Evolutionary conservation across 2,888 invertebrate species (phyloP).

Genomic region (Schrankia costaestrigalis): DNA sequence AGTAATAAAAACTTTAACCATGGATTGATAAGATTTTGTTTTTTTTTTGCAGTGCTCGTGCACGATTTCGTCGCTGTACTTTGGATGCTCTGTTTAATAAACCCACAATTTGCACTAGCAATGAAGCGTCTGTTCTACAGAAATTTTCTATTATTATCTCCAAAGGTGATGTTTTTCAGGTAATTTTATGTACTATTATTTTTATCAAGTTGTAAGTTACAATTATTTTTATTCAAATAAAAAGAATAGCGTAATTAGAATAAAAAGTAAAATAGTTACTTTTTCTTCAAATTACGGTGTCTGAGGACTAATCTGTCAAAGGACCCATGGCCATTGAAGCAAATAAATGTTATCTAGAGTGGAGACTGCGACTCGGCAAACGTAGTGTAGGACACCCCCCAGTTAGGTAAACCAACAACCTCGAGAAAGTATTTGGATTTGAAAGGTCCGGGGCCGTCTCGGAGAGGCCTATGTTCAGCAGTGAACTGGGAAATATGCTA

Average conservation of each 20-base stretch:
- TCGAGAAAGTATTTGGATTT: no score
- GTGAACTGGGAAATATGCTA: neutral
- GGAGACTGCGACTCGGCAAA: no score
- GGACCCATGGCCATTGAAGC: no score
- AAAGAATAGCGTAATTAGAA: neutral
- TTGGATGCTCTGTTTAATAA: slow-evolving; percentile 48
- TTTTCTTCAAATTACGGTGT: neutral
- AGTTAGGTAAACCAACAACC: neutral
- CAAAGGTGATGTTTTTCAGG: slow-evolving; percentile 68
- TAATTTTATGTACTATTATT: slow-evolving; percentile 14
- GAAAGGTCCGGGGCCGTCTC: no score
- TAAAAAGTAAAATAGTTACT: neutral
- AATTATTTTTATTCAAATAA: neutral
- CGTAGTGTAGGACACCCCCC: no score
- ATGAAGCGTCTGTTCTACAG: slow-evolving; percentile 53
- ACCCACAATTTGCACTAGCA: slow-evolving; percentile 15
- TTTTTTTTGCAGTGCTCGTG: slow-evolving; percentile 50
- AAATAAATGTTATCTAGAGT: no score
- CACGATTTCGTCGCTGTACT: slow-evolving; percentile 61
- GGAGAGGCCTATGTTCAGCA: neutral
- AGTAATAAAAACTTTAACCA: slow-evolving; percentile 6
- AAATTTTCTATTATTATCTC: slow-evolving; percentile 67
- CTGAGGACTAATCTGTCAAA: no score
- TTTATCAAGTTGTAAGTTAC: neutral
- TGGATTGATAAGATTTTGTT: neutral